phyloP scores from a whole-genome alignment of 2,888 invertebrate species.

The Macrosiphum euphorbiae region DNA sequence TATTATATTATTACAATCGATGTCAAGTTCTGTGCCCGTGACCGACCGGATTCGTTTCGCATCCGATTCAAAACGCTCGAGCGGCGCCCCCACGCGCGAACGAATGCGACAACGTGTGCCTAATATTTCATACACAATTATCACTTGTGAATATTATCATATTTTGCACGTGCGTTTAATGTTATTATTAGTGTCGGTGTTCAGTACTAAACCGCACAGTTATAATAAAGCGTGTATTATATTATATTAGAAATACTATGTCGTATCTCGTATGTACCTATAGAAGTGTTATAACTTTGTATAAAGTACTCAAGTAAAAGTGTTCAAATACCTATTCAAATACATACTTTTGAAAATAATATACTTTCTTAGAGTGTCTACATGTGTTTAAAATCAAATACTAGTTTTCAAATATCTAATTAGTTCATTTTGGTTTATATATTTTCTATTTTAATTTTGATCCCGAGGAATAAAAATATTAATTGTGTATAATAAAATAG shows the following conservation, averaged over 20 bases:
- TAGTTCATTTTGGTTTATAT: no score
- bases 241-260: neutral
- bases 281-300: no score
- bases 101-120: neutral
- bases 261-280: neutral
- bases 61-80: conserved; percentile 19
- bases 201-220: neutral
- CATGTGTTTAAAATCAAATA: no score
- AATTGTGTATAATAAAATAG: no score
- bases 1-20: neutral
- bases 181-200: neutral
- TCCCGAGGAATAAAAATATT: no score
- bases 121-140: neutral
- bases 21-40: conserved; percentile 50
- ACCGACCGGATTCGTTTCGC: conserved; percentile 33
- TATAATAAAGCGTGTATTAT: neutral
- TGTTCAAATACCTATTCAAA: no score
- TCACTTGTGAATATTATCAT: neutral
- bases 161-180: conserved; percentile 35
- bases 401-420: no score
- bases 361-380: no score
- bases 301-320: no score
- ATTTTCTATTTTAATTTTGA: no score
- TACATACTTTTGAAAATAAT: no score
- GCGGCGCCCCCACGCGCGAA: neutral